Evolutionary conservation across 2,888 invertebrate genomes (phyloP).

Genomic region (Cataglyphis cursor): DNA sequence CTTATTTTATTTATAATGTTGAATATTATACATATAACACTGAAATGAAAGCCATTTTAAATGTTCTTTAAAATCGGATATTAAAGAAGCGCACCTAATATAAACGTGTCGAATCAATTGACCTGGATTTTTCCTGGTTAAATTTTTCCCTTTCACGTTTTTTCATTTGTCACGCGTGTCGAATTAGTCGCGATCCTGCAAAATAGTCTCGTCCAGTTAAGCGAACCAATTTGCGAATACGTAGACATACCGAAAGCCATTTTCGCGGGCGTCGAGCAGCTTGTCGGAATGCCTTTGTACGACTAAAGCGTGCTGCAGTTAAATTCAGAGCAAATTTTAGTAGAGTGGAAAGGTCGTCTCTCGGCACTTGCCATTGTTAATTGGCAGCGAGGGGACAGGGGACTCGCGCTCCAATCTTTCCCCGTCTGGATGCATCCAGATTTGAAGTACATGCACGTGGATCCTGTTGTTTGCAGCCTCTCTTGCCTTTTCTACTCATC

Average conservation of each 20-base stretch:
- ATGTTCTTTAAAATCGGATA: not conserved
- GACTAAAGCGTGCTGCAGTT: conserved; percentile 70
- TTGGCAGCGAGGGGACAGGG: conserved; percentile 60
- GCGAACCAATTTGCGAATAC: conserved; percentile 48
- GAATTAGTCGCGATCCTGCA: not conserved
- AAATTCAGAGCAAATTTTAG: conserved; percentile 75
- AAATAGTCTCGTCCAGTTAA: conserved; percentile 35
- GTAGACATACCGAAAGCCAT: conserved; percentile 11
- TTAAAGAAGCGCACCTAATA: conserved; percentile 6
- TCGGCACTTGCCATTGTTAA: conserved; percentile 74
- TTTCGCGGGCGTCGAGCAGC: conserved; percentile 41
- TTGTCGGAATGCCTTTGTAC: conserved; percentile 51
- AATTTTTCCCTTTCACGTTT: not conserved
- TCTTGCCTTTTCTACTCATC: not conserved
- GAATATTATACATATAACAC: not conserved
- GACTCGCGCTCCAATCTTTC: conserved; percentile 36
- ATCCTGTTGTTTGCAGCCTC: conserved; percentile 17
- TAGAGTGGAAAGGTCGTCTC: conserved; percentile 59
- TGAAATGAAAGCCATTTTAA: not conserved
- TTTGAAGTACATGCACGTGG: conserved; percentile 1
- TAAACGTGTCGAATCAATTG: not conserved
- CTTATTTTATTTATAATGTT: not conserved
- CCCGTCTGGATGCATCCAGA: not conserved
- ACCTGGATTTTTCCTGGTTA: conserved; percentile 1
- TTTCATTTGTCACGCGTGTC: not conserved